Percentiles rank a stretch among this genome's conserved stretches.
Evolutionary conservation across 2,888 invertebrate species (phyloP).

Genomic region (Tryphoninae sp.): DNA sequence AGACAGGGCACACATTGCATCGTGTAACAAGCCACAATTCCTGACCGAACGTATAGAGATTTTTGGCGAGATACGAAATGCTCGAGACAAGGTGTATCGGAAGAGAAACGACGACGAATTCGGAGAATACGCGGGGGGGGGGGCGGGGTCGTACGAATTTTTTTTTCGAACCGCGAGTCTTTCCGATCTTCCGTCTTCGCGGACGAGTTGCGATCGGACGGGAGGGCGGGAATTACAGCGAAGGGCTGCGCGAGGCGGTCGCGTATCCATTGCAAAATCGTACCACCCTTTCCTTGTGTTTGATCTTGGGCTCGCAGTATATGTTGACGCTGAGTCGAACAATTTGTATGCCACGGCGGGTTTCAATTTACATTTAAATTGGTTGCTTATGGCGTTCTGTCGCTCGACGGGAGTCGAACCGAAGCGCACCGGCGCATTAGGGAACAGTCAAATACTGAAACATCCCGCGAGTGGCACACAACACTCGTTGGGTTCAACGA

Average conservation of each 20-base stretch:
- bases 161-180: conserved; percentile 29
- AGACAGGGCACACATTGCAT: neutral
- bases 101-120: conserved; percentile 17
- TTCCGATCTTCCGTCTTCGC: conserved; percentile 33
- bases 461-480: conserved; percentile 72
- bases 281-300: conserved; percentile 78
- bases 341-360: conserved; percentile 81
- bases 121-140: neutral
- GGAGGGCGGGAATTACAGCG: conserved; percentile 40
- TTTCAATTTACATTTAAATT: conserved; percentile 82
- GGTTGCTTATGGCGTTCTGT: conserved; percentile 81
- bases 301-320: conserved; percentile 81
- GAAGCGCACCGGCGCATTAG: conserved; percentile 66
- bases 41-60: conserved; percentile 1
- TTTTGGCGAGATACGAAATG: neutral
- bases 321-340: conserved; percentile 81
- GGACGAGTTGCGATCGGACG: conserved; percentile 29
- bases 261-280: conserved; percentile 63
- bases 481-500: conserved; percentile 75
- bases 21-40: neutral
- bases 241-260: conserved; percentile 41
- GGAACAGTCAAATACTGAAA: conserved; percentile 80
- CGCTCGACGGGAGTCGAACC: conserved; percentile 80
- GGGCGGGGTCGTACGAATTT: conserved; percentile 31
- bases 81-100: conserved; percentile 19